These are phyloP conservation scores for Loxodonta africana DNA, from an alignment of 2,113 vertebrate genomes.

Conservation along the genomic window DNA sequence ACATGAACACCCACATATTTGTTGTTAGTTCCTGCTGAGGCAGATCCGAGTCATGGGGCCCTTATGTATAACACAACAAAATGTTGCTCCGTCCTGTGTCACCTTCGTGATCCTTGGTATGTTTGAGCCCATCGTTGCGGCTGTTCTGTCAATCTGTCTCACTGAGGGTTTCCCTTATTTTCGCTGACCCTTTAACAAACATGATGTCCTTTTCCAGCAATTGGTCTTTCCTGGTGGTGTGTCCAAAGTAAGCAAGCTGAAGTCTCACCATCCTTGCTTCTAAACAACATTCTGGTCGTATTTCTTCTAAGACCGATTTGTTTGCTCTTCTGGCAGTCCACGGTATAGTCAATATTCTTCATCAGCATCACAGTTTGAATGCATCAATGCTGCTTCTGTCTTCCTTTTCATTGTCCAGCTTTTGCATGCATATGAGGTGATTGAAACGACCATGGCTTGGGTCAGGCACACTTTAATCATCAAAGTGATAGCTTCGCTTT, in stretches of 20 bases:
- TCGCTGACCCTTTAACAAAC: neutral
- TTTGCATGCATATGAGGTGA: neutral
- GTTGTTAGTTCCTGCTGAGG: neutral
- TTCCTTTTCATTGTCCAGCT: neutral
- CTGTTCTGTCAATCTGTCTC: neutral
- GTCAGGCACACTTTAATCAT: neutral
- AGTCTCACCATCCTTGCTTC: neutral
- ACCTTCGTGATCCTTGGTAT: neutral
- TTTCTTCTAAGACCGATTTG: neutral
- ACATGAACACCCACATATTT: neutral
- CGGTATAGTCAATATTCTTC: neutral
- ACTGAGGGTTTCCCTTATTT: neutral
- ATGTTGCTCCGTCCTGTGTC: neutral
- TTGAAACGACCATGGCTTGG: neutral
- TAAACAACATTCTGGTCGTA: neutral
- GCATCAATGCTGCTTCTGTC: neutral
- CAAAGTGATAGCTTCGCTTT: neutral
- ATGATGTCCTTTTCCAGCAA: neutral
- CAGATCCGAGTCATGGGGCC: neutral
- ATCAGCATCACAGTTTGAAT: neutral
- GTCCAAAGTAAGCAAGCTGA: neutral
- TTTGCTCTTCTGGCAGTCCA: neutral
- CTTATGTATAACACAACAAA: neutral
- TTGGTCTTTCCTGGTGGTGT: neutral
- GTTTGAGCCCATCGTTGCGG: neutral